These are phyloP conservation scores for Gobiocypris rarus DNA, from an alignment of 2,113 vertebrate genomes.

Conservation along the genomic window DNA sequence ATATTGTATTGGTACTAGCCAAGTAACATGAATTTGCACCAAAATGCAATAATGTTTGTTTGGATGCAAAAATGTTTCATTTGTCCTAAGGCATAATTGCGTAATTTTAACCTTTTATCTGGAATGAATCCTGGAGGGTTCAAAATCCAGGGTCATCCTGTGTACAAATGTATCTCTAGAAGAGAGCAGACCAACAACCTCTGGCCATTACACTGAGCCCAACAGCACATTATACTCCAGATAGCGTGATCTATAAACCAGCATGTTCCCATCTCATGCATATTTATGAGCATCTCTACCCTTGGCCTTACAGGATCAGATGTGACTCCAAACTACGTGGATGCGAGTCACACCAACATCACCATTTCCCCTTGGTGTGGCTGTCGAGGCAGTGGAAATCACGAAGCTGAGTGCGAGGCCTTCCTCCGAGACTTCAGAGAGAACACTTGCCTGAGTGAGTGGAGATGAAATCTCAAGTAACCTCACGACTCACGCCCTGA, in stretches of 20 bases:
- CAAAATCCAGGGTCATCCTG: not conserved
- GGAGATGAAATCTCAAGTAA: not conserved
- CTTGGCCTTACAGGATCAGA: constrained; percentile 81
- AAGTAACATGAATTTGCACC: not conserved
- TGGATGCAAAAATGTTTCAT: not conserved
- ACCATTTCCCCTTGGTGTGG: constrained; percentile 90
- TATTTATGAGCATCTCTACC: constrained; percentile 22
- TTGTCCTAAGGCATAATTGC: not conserved
- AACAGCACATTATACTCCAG: constrained; percentile 28
- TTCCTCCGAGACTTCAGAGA: constrained; percentile 91
- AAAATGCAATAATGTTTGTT: not conserved
- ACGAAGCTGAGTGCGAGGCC: constrained; percentile 86
- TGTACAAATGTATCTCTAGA: not conserved
- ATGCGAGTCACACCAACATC: constrained; percentile 84
- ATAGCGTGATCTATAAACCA: not conserved
- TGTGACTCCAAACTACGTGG: constrained; percentile 90
- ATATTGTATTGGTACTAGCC: not conserved
- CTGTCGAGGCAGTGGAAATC: constrained; percentile 85
- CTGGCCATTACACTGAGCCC: constrained; percentile 15
- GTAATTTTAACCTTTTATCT: constrained; percentile 6
- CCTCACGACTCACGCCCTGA: not conserved
- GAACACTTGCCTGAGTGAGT: constrained; percentile 92
- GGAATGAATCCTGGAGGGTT: not conserved
- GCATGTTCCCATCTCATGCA: not conserved
- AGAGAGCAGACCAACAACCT: constrained; percentile 7